Percentiles rank a stretch among this genome's conserved stretches.
These are phyloP conservation scores for Bombyx mandarina DNA, from an alignment of 1,140 invertebrate species.

Conservation along the genomic window DNA sequence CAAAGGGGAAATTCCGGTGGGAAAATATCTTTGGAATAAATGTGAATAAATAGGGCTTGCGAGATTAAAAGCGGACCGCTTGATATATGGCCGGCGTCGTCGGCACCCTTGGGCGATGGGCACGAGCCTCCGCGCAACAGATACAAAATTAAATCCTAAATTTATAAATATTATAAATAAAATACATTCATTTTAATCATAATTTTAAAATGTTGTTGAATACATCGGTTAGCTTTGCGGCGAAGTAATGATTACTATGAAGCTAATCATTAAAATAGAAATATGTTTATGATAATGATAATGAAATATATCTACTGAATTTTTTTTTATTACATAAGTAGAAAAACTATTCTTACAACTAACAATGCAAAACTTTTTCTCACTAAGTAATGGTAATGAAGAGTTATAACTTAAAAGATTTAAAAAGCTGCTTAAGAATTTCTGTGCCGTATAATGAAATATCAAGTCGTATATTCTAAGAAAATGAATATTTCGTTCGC, in stretches of 20 bases:
- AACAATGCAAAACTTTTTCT: constrained; percentile 1
- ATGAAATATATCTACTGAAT: no score
- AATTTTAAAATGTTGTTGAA: neutral
- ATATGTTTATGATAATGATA: no score
- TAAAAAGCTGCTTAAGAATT: constrained; percentile 17
- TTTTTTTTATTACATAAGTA: no score
- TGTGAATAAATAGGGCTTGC: constrained; percentile 59
- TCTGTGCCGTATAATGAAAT: constrained; percentile 20
- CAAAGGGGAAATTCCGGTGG: constrained; percentile 48
- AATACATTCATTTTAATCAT: constrained; percentile 2
- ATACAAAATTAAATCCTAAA: constrained; percentile 19
- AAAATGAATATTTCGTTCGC: constrained; percentile 38
- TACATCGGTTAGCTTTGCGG: no score
- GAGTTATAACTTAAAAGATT: constrained; percentile 2
- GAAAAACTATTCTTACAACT: no score
- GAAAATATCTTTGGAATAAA: constrained; percentile 60
- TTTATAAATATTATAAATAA: constrained; percentile 18
- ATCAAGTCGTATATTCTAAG: constrained; percentile 21
- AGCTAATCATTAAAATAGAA: no score
- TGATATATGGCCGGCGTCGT: constrained; percentile 35
- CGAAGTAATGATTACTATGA: no score
- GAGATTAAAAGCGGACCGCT: constrained; percentile 52
- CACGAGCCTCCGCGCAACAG: constrained; percentile 16
- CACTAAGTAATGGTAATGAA: neutral
- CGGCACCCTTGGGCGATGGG: constrained; percentile 18